These are phyloP conservation scores for Scaptomyza caliginosa DNA, from an alignment of 2,888 invertebrate species.

Conservation along the genomic window DNA sequence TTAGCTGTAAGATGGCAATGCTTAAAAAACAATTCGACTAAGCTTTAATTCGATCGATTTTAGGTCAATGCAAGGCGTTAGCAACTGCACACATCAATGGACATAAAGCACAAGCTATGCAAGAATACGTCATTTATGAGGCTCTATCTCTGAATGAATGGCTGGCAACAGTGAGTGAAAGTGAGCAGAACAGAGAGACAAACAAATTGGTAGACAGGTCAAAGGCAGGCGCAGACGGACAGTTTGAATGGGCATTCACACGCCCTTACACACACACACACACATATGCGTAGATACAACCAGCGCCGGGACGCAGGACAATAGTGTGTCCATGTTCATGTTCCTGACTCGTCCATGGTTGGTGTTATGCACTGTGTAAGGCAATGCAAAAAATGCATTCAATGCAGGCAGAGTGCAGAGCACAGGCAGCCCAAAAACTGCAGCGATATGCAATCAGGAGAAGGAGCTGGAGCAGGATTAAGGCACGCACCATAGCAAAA, in stretches of 20 bases:
- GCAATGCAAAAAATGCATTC: constrained; percentile 43
- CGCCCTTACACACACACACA: constrained; percentile 9
- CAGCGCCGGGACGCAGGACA: constrained; percentile 32
- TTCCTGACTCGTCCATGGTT: background rate
- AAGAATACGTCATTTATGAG: constrained; percentile 45
- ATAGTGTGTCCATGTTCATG: constrained; percentile 25
- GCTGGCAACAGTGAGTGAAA: constrained; percentile 50
- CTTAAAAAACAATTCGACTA: too few species aligned
- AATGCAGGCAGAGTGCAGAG: constrained; percentile 2
- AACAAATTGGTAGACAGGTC: constrained; percentile 7
- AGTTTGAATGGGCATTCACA: constrained; percentile 4
- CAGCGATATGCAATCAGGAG: constrained; percentile 2
- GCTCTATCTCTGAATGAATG: constrained; percentile 39
- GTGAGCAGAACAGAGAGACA: constrained; percentile 25
- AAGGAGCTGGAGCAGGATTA: constrained; percentile 1
- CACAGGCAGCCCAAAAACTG: constrained; percentile 3
- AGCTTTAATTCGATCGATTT: too few species aligned
- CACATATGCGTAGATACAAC: background rate
- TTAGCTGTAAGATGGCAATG: too few species aligned
- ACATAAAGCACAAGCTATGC: background rate
- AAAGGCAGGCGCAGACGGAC: constrained; percentile 7
- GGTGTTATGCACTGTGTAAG: constrained; percentile 27
- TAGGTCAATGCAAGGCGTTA: background rate
- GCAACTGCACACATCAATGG: constrained; percentile 3
- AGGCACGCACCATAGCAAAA: constrained; percentile 28